These are phyloP conservation scores for Capra hircus DNA, from an alignment of 2,113 vertebrate species.

Conservation along the genomic window DNA sequence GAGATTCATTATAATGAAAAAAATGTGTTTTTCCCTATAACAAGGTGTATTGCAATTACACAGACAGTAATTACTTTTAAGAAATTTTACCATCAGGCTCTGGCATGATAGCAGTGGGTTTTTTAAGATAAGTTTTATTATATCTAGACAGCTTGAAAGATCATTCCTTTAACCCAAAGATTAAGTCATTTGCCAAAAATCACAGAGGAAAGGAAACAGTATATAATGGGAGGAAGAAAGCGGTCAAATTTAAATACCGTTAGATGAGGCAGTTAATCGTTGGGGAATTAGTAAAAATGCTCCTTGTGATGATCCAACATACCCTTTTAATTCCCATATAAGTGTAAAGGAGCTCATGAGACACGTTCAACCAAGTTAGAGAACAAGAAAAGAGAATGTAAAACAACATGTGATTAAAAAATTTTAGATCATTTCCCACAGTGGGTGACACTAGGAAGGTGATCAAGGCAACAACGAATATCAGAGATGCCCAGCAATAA, in stretches of 20 bases:
- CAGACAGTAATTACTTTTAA: background rate
- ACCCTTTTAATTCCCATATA: background rate
- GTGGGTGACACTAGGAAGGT: rapidly evolving
- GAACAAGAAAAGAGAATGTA: background rate
- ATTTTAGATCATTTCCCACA: background rate
- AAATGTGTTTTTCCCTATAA: background rate
- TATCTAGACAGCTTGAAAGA: background rate
- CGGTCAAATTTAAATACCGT: background rate
- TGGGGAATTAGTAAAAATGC: background rate
- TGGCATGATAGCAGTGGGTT: background rate
- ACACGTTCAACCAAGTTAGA: background rate
- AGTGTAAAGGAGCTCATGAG: background rate
- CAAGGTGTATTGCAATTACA: background rate
- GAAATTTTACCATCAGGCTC: background rate
- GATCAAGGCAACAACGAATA: background rate
- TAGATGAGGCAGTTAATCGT: background rate
- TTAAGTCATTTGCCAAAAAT: background rate
- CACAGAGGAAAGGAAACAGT: background rate
- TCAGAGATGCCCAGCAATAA: background rate
- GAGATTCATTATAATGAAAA: background rate
- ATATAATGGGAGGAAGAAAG: background rate
- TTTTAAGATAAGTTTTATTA: background rate
- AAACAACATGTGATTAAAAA: background rate
- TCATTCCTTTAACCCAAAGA: background rate
- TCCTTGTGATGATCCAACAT: background rate